Percentiles rank a stretch among this genome's conserved stretches.
These are phyloP conservation scores for Hoplias malabaricus DNA, from an alignment of 2,113 vertebrate species.

Conservation along the genomic window DNA sequence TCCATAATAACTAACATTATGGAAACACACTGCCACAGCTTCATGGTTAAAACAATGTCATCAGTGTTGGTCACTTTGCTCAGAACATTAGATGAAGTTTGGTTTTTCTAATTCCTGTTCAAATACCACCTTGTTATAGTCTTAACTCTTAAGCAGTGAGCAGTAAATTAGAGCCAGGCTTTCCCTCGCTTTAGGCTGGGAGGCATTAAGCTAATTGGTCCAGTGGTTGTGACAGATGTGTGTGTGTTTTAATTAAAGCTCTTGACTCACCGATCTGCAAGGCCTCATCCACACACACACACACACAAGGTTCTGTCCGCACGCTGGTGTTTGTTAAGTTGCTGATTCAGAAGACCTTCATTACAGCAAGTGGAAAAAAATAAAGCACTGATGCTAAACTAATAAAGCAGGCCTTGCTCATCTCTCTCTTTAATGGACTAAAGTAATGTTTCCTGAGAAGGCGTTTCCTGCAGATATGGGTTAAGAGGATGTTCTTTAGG, in stretches of 20 bases:
- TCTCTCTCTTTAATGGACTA: not conserved
- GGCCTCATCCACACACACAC: slow-evolving; percentile 16
- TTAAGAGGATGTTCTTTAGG: too few species aligned
- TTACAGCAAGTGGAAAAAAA: not conserved
- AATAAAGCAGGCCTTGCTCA: not conserved
- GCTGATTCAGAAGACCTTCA: not conserved
- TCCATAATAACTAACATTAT: too few species aligned
- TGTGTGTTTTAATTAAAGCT: slow-evolving; percentile 55
- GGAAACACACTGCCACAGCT: too few species aligned
- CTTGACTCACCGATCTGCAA: slow-evolving; percentile 37
- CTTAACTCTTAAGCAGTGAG: slow-evolving; percentile 28
- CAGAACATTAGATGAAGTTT: too few species aligned
- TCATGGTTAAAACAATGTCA: too few species aligned
- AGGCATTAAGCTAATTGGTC: slow-evolving; percentile 54
- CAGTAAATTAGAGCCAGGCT: slow-evolving; percentile 50
- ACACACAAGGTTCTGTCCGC: not conserved
- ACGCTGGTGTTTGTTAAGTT: slow-evolving; percentile 10
- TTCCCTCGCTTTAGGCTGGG: slow-evolving; percentile 42
- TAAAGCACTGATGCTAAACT: not conserved
- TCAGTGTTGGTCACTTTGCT: too few species aligned
- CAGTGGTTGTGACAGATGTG: slow-evolving; percentile 54
- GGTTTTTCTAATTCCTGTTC: too few species aligned
- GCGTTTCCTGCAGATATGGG: too few species aligned
- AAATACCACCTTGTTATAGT: slow-evolving; percentile 11
- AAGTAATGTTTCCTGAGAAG: slow-evolving; percentile 17